Percentiles rank a stretch among this genome's conserved stretches.
These are phyloP conservation scores for Zygaena filipendulae DNA, from an alignment of 2,888 invertebrate species.

Conservation along the genomic window DNA sequence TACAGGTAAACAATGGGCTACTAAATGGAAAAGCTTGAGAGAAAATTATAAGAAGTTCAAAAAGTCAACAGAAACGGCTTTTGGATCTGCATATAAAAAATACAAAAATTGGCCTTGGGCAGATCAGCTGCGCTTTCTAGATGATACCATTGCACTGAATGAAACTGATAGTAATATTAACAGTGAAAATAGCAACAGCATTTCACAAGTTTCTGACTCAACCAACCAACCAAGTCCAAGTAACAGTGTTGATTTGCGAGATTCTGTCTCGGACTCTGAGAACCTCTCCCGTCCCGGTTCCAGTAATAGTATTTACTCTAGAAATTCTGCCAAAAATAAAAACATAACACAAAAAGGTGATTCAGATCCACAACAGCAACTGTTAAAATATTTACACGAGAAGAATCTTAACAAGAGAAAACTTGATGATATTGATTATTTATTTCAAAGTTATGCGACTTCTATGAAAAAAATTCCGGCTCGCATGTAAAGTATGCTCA, in stretches of 20 bases:
- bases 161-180: conserved; percentile 6
- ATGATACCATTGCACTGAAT: conserved; percentile 3
- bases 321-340: not conserved
- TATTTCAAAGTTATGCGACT: conserved; percentile 18
- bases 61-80: conserved; percentile 6
- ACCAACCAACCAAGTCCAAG: conserved; percentile 2
- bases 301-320: not conserved
- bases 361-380: not conserved
- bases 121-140: conserved; percentile 11
- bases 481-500: conserved; percentile 19
- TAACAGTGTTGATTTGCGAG: conserved; percentile 3
- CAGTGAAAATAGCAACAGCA: conserved; percentile 1
- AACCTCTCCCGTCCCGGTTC: not conserved
- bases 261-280: conserved; percentile 1
- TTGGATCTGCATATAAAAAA: conserved; percentile 13
- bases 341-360: conserved; percentile 1
- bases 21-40: conserved; percentile 19
- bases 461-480: conserved; percentile 17
- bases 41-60: conserved; percentile 19
- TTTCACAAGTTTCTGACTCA: conserved; percentile 1
- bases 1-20: conserved; percentile 12
- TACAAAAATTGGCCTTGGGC: conserved; percentile 22
- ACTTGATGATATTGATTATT: conserved; percentile 6
- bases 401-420: conserved; percentile 2
- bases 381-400: conserved; percentile 1